Evolutionary conservation across 2,888 invertebrate species (phyloP).

Genomic region (Drosophila rellima): DNA sequence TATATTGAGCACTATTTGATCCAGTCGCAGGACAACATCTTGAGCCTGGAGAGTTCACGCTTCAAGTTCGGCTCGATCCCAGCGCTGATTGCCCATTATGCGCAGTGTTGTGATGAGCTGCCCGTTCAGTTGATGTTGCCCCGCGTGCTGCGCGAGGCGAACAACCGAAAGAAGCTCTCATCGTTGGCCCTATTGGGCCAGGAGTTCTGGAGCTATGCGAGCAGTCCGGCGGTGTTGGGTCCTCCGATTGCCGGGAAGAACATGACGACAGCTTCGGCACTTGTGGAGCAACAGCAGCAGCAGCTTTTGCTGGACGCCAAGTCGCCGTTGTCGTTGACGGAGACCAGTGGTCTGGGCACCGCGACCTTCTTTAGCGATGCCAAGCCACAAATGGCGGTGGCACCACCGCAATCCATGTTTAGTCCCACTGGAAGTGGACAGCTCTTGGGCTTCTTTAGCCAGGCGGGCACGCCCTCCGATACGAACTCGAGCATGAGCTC

Average conservation of each 20-base stretch:
- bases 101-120: slow-evolving; percentile 96
- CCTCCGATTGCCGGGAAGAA: slow-evolving; percentile 37
- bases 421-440: slow-evolving; percentile 82
- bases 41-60: slow-evolving; percentile 96
- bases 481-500: slow-evolving; percentile 92
- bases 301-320: slow-evolving; percentile 82
- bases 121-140: slow-evolving; percentile 96
- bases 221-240: slow-evolving; percentile 75
- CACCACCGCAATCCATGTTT: slow-evolving; percentile 62
- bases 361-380: slow-evolving; percentile 83
- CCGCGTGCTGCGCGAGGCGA: slow-evolving; percentile 93
- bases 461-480: slow-evolving; percentile 88
- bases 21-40: slow-evolving; percentile 92
- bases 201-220: slow-evolving; percentile 93
- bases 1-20: slow-evolving; percentile 98
- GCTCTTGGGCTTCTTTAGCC: slow-evolving; percentile 82
- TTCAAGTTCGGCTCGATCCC: slow-evolving; percentile 97
- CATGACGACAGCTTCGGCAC: slow-evolving; percentile 11
- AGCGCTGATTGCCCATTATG: slow-evolving; percentile 96
- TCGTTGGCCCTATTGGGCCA: slow-evolving; percentile 96
- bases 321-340: slow-evolving; percentile 85
- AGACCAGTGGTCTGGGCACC: slow-evolving; percentile 85
- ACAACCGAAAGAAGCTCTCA: slow-evolving; percentile 95
- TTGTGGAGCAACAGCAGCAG: slow-evolving; percentile 12
- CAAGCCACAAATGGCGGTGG: slow-evolving; percentile 41